Conservation (phyloP, 2,888 invertebrate species). For the Pollenia angustigena region DNA sequence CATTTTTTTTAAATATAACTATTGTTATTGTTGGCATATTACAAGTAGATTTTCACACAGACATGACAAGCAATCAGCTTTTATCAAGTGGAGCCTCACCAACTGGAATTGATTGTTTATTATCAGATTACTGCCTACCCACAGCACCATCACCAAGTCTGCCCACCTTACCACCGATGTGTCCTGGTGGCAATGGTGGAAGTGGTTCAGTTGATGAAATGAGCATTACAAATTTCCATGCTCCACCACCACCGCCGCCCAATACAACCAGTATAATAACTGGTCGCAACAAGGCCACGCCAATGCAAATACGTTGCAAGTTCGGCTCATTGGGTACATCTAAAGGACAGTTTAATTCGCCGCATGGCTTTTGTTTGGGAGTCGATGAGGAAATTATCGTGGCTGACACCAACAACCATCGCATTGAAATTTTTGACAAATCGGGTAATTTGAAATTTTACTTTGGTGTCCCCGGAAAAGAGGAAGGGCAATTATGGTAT, state of each 20-base stretch:
- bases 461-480: slow-evolving; percentile 97
- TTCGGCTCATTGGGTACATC: slow-evolving; percentile 97
- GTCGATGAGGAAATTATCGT: slow-evolving; percentile 98
- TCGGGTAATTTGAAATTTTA: slow-evolving; percentile 96
- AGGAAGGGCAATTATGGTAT: slow-evolving; percentile 98
- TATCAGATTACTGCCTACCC: slow-evolving; percentile 87
- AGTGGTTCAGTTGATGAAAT: slow-evolving; percentile 84
- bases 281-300: slow-evolving; percentile 90
- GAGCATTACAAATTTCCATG: slow-evolving; percentile 83
- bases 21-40: slow-evolving; percentile 78
- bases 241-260: slow-evolving; percentile 84
- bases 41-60: slow-evolving; percentile 83
- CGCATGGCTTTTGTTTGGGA: slow-evolving; percentile 98
- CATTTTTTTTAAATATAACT: slow-evolving; percentile 67
- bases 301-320: slow-evolving; percentile 95
- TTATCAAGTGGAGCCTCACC: slow-evolving; percentile 87
- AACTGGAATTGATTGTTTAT: slow-evolving; percentile 85
- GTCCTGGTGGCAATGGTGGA: slow-evolving; percentile 62
- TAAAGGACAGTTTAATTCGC: slow-evolving; percentile 97
- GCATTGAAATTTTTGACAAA: slow-evolving; percentile 97
- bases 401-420: slow-evolving; percentile 98
- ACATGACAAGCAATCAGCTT: slow-evolving; percentile 84
- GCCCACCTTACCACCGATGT: slow-evolving; percentile 83
- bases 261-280: slow-evolving; percentile 84
- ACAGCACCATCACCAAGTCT: slow-evolving; percentile 87